These are phyloP conservation scores for Tetragonula carbonaria DNA, from an alignment of 2,888 invertebrate genomes.

Conservation along the genomic window DNA sequence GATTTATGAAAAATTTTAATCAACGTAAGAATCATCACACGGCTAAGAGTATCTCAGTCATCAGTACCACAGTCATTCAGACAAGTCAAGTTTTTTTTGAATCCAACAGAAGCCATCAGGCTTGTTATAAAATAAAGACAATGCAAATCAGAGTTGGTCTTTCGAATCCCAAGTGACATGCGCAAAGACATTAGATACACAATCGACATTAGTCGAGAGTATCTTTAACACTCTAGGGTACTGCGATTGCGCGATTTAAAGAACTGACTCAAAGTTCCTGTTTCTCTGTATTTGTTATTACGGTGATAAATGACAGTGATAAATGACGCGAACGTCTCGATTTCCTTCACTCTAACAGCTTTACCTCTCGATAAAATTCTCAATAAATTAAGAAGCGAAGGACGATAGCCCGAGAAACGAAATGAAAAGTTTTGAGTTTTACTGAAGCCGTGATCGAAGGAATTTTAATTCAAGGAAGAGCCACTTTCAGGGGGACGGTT, in stretches of 20 bases:
- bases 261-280: not conserved
- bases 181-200: no score
- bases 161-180: no score
- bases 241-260: not conserved
- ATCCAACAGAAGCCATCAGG: no score
- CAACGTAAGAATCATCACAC: no score
- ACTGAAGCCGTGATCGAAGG: not conserved
- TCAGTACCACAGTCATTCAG: no score
- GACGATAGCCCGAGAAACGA: not conserved
- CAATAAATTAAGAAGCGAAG: not conserved
- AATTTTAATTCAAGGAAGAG: not conserved
- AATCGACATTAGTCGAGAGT: no score
- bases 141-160: no score
- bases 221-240: no score
- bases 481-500: conserved; percentile 2
- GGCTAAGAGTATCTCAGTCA: no score
- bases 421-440: not conserved
- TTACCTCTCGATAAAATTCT: not conserved
- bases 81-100: no score
- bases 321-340: not conserved
- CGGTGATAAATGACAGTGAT: not conserved
- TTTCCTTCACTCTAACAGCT: not conserved
- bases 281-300: not conserved
- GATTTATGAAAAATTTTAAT: no score
- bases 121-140: no score